Evolutionary conservation across 2,888 invertebrate genomes (phyloP).

Genomic region (Parochlus steinenii): DNA sequence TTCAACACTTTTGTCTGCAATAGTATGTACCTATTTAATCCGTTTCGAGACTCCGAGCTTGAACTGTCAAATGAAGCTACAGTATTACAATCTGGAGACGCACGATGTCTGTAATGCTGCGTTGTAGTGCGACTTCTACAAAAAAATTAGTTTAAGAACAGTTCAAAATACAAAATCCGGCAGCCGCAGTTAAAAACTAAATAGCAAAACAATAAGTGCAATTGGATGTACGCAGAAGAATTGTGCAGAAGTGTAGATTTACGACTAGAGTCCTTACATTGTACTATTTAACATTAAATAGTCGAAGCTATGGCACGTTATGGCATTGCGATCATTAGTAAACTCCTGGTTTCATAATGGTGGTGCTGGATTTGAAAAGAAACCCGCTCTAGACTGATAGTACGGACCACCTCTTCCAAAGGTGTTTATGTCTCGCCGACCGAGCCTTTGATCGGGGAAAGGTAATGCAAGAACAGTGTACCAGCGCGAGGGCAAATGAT

Average conservation of each 20-base stretch:
- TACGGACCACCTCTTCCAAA: slow-evolving; percentile 31
- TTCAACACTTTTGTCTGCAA: neutral
- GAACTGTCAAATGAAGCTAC: slow-evolving; percentile 81
- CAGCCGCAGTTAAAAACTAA: too few species aligned
- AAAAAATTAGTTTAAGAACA: too few species aligned
- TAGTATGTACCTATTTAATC: slow-evolving; percentile 48
- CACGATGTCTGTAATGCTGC: slow-evolving; percentile 76
- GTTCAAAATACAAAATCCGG: too few species aligned
- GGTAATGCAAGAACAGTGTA: slow-evolving; percentile 81
- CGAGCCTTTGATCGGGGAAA: slow-evolving; percentile 86
- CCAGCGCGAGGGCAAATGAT: slow-evolving; percentile 61
- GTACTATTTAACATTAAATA: slow-evolving; percentile 6
- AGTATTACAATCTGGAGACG: slow-evolving; percentile 80
- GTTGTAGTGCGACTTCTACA: slow-evolving; percentile 61
- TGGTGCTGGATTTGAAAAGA: slow-evolving; percentile 53
- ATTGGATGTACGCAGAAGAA: too few species aligned
- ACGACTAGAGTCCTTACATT: slow-evolving; percentile 10
- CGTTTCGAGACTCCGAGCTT: slow-evolving; percentile 67
- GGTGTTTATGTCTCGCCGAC: slow-evolving; percentile 54
- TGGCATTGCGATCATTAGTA: slow-evolving; percentile 15
- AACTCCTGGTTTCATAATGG: slow-evolving; percentile 9
- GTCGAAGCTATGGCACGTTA: slow-evolving; percentile 18
- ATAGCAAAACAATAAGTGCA: too few species aligned
- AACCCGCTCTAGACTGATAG: slow-evolving; percentile 63
- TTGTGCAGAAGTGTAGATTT: too few species aligned